Percentiles rank a stretch among this genome's conserved stretches.
Conservation (phyloP, 2,113 vertebrate genomes). For the Actenoides lindsayi region DNA sequence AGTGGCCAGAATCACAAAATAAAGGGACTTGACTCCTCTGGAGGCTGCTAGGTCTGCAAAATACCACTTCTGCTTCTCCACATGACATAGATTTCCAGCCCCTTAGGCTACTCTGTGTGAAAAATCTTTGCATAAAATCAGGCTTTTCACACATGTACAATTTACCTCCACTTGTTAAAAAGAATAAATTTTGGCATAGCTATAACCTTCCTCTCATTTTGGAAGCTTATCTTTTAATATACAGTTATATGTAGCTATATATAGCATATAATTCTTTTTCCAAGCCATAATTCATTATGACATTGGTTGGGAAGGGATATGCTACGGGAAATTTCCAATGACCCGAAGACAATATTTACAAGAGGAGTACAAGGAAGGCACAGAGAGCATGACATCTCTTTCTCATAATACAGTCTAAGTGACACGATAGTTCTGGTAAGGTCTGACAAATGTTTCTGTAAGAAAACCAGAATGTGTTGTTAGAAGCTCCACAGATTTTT, state of each 20-base stretch:
- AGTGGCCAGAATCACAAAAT: background rate
- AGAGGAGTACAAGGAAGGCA: background rate
- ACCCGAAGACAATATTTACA: background rate
- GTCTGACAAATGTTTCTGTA: background rate
- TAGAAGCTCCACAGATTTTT: background rate
- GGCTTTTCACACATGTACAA: background rate
- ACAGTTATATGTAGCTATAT: background rate
- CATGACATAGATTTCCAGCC: background rate
- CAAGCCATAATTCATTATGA: background rate
- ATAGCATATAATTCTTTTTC: background rate
- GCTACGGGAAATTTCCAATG: background rate
- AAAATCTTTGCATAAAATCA: background rate
- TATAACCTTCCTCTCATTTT: background rate
- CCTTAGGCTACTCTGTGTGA: background rate
- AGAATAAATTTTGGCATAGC: background rate
- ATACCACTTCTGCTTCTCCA: background rate
- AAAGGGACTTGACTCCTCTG: background rate
- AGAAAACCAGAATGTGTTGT: background rate
- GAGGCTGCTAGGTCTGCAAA: background rate
- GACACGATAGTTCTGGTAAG: background rate
- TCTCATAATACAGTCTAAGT: background rate
- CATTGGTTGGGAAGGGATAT: background rate
- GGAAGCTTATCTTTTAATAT: background rate
- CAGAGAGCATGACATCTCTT: background rate
- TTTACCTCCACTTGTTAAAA: background rate